Conservation (phyloP, 2,888 invertebrate genomes). For the Blastobasis lacticolella region DNA sequence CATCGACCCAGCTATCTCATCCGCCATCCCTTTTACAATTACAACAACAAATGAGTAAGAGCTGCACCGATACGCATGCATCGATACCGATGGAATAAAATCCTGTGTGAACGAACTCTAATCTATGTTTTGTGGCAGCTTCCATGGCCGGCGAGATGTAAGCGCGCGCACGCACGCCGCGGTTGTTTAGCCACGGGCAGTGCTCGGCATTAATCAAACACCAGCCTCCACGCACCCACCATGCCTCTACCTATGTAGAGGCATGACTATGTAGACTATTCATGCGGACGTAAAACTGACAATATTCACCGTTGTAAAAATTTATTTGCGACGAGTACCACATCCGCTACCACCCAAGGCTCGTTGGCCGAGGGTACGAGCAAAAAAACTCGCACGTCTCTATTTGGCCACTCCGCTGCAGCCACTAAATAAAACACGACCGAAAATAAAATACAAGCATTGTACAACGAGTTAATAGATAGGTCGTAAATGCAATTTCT, state of each 20-base stretch:
- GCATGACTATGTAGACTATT: too few relatives aligned
- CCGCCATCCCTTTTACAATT: slow-evolving; percentile 74
- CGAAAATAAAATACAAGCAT: not conserved
- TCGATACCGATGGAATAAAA: slow-evolving; percentile 70
- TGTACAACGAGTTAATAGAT: not conserved
- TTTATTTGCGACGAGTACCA: too few relatives aligned
- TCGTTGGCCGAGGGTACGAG: too few relatives aligned
- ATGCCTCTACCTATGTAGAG: too few relatives aligned
- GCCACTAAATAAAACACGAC: too few relatives aligned
- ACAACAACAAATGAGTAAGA: slow-evolving; percentile 74
- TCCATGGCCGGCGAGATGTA: slow-evolving; percentile 55
- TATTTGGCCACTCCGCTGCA: too few relatives aligned
- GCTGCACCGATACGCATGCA: slow-evolving; percentile 63
- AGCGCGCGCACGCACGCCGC: slow-evolving; percentile 47
- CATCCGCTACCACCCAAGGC: too few relatives aligned
- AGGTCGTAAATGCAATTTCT: slow-evolving; percentile 3
- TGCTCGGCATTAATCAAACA: not conserved
- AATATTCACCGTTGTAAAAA: too few relatives aligned
- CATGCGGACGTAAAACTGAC: too few relatives aligned
- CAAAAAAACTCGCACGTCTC: too few relatives aligned
- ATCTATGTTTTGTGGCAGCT: slow-evolving; percentile 68
- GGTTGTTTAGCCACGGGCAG: slow-evolving; percentile 19
- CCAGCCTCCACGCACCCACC: not conserved
- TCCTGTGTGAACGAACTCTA: slow-evolving; percentile 75
- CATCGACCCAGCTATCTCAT: slow-evolving; percentile 73